Conservation (phyloP, 2,888 invertebrate species). For the Pemphredon lugubris region DNA sequence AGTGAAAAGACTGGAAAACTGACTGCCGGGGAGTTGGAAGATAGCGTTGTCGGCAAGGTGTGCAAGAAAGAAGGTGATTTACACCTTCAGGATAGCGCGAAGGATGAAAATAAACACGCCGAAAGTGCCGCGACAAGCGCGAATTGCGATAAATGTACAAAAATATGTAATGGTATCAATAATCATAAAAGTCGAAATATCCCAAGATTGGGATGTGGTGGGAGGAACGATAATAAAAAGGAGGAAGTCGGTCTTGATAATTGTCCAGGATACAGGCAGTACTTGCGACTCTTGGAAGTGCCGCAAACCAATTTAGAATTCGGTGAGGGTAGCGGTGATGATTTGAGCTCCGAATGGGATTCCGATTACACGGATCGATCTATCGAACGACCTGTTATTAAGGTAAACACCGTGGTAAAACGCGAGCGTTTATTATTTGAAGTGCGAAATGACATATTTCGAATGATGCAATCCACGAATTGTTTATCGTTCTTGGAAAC, state of each 20-base stretch:
- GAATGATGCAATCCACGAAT: too few relatives aligned
- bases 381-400: slow-evolving; percentile 23
- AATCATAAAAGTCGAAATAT: background rate
- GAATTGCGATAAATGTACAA: background rate
- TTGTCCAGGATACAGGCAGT: slow-evolving; percentile 87
- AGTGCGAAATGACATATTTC: too few relatives aligned
- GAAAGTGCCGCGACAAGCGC: background rate
- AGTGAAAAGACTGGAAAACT: too few relatives aligned
- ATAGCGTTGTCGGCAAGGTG: too few relatives aligned
- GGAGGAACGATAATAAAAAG: slow-evolving; percentile 1
- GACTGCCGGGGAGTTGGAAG: too few relatives aligned
- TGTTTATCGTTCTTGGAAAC: too few relatives aligned
- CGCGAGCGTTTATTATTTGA: too few relatives aligned
- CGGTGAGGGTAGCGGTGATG: slow-evolving; percentile 95
- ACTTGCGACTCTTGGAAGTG: slow-evolving; percentile 89
- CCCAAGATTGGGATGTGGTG: background rate
- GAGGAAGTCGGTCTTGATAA: slow-evolving; percentile 25
- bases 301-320: slow-evolving; percentile 84
- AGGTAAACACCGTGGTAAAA: slow-evolving; percentile 47
- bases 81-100: too few relatives aligned
- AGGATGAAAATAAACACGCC: too few relatives aligned
- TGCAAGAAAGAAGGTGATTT: too few relatives aligned
- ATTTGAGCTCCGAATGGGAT: slow-evolving; percentile 95
- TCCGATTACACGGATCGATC: slow-evolving; percentile 83
- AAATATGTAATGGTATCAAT: background rate